Evolutionary conservation across 2,113 vertebrate species (phyloP), one percentile per base, ranked within the genome.

Genomic region (Tylochromis polylepis): DNA sequence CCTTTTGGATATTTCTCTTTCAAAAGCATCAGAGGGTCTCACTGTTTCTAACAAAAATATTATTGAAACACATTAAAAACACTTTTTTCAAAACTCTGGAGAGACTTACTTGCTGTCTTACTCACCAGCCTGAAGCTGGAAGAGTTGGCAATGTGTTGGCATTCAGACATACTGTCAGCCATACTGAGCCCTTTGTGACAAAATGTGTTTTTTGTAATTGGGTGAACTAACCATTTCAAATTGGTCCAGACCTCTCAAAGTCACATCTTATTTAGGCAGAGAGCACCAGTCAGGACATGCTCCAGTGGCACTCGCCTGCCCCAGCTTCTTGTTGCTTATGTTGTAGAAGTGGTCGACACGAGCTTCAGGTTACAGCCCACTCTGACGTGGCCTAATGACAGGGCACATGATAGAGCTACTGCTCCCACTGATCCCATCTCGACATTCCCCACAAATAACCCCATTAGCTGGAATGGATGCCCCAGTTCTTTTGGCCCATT

Each of bases 251-350:
- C 14, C 24, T 34, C 11, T 85, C 10, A 4, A 14, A 70, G 46
- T 85, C 36, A 15, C 36, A 31, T 90, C 67, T 83, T 81, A 27
- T 88, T 87, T 20, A 51, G 88, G 60, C 67, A 24, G 46, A 70
- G 5, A 78, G 65, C 43, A 58, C 57, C 65, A 80, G 78, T 36
- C 83, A 79, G 94, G 97, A 96, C 95, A 96, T 95, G 96, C 95
- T 94, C 96, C 95, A 95, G 94, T 95, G 96, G 57, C 85, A 43
- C 87, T 43, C 59, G 88, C 59, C 49, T 93, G 84, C 94, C 27
- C 95, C 95, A 94, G 95, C 95, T 95, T 95, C 97, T 92, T 96
- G 96, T 93, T 97, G 95, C 96, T 96, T 96, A 96, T 95, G 93
- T 97, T 88, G 85, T 91, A 80, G 82, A 90, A 87, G 87, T 91